phyloP scores from a whole-genome alignment of 2,888 invertebrate species.

The Odontomyia ornata region DNA sequence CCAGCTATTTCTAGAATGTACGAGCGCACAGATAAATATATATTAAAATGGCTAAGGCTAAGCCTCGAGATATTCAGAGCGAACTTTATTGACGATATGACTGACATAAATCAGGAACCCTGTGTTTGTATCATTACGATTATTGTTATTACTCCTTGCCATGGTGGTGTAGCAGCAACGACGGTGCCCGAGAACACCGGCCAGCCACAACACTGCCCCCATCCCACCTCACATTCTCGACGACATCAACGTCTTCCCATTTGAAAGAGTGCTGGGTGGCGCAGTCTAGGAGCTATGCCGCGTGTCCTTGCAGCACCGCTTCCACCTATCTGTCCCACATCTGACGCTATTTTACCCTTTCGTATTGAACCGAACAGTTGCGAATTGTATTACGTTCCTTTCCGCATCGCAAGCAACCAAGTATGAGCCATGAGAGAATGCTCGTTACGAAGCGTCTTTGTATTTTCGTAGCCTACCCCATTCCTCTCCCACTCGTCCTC shows the following conservation, averaged over 20 bases:
- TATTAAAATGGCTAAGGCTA: constrained; percentile 32
- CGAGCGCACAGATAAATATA: constrained; percentile 5
- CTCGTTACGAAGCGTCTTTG: constrained; percentile 28
- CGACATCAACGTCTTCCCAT: not conserved
- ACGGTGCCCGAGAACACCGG: not conserved
- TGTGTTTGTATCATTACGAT: constrained; percentile 54
- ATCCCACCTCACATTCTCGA: not conserved
- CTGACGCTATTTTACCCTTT: constrained; percentile 32
- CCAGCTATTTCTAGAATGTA: not conserved
- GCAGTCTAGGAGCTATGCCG: constrained; percentile 1
- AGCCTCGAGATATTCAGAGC: constrained; percentile 49
- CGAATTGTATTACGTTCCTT: constrained; percentile 16
- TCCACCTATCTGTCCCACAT: not conserved
- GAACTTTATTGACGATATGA: constrained; percentile 57
- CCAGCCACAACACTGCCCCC: constrained; percentile 13
- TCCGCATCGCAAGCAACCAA: not conserved
- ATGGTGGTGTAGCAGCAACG: constrained; percentile 47
- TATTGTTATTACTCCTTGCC: constrained; percentile 55
- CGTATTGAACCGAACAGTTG: constrained; percentile 28
- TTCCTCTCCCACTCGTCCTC: not conserved
- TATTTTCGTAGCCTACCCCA: constrained; percentile 28
- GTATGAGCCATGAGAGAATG: constrained; percentile 15
- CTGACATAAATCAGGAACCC: constrained; percentile 56
- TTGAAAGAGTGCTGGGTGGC: not conserved
- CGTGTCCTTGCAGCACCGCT: not conserved